Base-by-base conservation (phyloP, 92 coral and sea anemone species). In the Paramuricea clavata region DNA sequence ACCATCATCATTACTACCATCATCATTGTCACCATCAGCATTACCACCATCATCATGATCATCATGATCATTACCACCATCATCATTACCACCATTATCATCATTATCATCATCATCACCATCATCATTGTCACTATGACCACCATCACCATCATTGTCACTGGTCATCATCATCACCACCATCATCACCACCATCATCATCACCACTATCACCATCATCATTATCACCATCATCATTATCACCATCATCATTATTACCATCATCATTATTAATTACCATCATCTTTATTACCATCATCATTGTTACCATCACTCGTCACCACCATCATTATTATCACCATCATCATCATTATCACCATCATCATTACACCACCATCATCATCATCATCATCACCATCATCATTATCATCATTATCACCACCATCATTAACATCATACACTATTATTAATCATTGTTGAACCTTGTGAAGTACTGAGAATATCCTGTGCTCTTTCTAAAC, bases 401-500 rank as follows among this genome's bases (percentile, higher is more conserved):
- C 68, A 60, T 15, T 31, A 65, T 13, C 16, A 27, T 31, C 41
- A 23, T 15, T 10, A 44, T 12, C 30, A 5, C 6, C 83, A 78
- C 19, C 39, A 49, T 74, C 50, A 35, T n/a, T 27, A 28, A 28
- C 25, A 56, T 62, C 11, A 31, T 3, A 4, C 44, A 34, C n/a
- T 36, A 11, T 47, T 22, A 59, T 41, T 16, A 28, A 32, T 16
- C 17, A 56, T 23, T 15, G 25, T 35, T 30, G 16, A 72, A 96
- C 98, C 95, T 76, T 89, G 75, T 61, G 79, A 39, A 4, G 94
- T 82, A 16, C 89, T 74, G n/a, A 93, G 76, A 67, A 96, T 91
- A 0, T 91, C 91, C 22, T 91, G 86, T 36, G 99, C 99, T 81
- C 99, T 93, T 64, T 96, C 99, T 81, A 93, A 95, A 56, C 99